Percentiles rank a stretch among this genome's conserved stretches.
Evolutionary conservation across 2,888 invertebrate genomes (phyloP).

Genomic region (Agonopterix heracliana): DNA sequence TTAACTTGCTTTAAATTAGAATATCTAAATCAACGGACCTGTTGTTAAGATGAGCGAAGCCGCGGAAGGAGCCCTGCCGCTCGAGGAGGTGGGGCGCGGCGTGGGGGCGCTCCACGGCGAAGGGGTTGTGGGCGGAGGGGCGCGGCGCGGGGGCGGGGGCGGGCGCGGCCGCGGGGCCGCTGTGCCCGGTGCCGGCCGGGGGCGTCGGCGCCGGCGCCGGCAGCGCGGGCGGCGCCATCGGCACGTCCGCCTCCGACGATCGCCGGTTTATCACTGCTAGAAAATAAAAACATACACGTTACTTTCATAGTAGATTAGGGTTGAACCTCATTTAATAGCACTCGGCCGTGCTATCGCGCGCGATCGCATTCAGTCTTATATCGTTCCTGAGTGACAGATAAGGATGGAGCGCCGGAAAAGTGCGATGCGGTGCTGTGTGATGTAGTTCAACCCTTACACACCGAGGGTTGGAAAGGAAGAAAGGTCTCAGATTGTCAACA

Average conservation of each 20-base stretch:
- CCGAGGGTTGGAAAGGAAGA: too few species aligned
- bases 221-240: conserved; percentile 14
- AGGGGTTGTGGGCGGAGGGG: conserved; percentile 83
- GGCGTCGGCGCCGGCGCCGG: conserved; percentile 4
- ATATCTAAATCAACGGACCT: conserved; percentile 31
- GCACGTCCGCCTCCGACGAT: conserved; percentile 53
- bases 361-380: too few species aligned
- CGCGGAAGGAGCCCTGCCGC: conserved; percentile 96
- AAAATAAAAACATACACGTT: conserved; percentile 2
- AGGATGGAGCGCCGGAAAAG: too few species aligned
- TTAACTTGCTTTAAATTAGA: too few species aligned
- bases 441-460: too few species aligned
- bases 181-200: conserved; percentile 5
- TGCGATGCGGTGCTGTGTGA: too few species aligned
- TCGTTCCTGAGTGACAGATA: too few species aligned
- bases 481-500: too few species aligned
- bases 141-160: conserved; percentile 41
- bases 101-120: conserved; percentile 96
- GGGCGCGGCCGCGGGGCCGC: conserved; percentile 14
- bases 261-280: conserved; percentile 56
- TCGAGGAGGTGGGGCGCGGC: conserved; percentile 96
- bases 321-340: background rate
- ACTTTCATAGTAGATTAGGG: too few species aligned
- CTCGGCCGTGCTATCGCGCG: too few species aligned
- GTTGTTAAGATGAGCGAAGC: conserved; percentile 86